Percentiles rank a stretch among this genome's conserved stretches.
phyloP scores from a whole-genome alignment of 2,888 invertebrate genomes.

The Parnassius orleans region DNA sequence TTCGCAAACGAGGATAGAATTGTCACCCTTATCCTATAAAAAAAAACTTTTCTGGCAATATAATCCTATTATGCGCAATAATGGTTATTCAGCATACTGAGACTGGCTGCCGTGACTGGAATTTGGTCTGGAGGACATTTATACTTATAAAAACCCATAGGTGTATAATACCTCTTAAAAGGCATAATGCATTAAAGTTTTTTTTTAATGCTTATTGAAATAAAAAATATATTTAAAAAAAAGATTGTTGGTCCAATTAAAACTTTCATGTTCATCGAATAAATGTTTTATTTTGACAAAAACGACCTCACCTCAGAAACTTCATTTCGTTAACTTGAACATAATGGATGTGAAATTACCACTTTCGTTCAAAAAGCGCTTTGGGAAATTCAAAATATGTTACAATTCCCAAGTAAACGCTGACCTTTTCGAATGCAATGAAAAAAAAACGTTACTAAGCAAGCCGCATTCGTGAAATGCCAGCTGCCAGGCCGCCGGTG shows the following conservation, averaged over 20 bases:
- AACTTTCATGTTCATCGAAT: neutral
- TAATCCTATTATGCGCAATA: too few species aligned
- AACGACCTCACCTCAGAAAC: neutral
- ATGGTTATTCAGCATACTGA: too few species aligned
- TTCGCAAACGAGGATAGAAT: too few species aligned
- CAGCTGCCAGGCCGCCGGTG: conserved; percentile 13
- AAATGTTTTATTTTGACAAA: neutral
- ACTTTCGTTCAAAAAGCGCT: conserved; percentile 2
- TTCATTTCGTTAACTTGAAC: neutral
- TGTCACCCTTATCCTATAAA: too few species aligned
- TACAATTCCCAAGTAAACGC: neutral
- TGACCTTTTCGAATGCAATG: conserved; percentile 20
- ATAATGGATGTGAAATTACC: neutral
- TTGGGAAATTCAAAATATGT: conserved; percentile 2
- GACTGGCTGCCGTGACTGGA: too few species aligned
- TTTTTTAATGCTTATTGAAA: too few species aligned
- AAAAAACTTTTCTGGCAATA: too few species aligned
- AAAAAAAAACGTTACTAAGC: conserved; percentile 19
- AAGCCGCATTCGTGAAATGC: conserved; percentile 25
- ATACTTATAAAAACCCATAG: too few species aligned
- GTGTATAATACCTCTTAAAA: too few species aligned
- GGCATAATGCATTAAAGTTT: too few species aligned
- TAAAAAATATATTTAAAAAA: too few species aligned
- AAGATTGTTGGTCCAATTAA: neutral
- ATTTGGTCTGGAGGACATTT: too few species aligned